Percentiles rank a stretch among this genome's conserved stretches.
phyloP scores from a whole-genome alignment of 1,140 invertebrate genomes.

The Magallana gigas region DNA sequence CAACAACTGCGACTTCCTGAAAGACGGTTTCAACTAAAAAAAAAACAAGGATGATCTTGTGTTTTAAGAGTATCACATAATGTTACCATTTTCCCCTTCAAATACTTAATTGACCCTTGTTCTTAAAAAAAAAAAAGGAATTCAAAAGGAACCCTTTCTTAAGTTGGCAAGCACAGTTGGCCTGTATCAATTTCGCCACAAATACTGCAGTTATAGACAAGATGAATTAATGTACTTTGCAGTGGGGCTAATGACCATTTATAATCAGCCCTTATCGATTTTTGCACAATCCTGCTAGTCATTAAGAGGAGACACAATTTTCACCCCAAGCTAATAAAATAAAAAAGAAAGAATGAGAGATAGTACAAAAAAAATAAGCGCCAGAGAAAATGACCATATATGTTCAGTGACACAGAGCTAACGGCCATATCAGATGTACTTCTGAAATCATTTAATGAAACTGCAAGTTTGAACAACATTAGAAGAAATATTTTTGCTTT shows the following conservation, averaged over 20 bases:
- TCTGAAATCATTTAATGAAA: background rate
- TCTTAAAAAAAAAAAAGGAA: background rate
- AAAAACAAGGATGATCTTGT: background rate
- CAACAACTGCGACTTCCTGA: background rate
- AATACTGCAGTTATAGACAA: slow-evolving; percentile 31
- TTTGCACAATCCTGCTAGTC: slow-evolving; percentile 28
- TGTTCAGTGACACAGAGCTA: slow-evolving; percentile 1
- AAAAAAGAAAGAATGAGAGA: background rate
- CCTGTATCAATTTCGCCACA: slow-evolving; percentile 2
- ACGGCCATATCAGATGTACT: background rate
- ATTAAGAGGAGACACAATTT: slow-evolving; percentile 28
- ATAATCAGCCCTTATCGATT: slow-evolving; percentile 30
- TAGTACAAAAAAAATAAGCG: background rate
- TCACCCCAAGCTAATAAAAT: slow-evolving; percentile 10
- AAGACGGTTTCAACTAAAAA: background rate
- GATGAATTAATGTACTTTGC: slow-evolving; percentile 37
- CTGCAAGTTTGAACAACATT: background rate
- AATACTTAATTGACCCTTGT: background rate
- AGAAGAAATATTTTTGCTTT: no score
- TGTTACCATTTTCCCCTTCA: background rate
- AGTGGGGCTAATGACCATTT: slow-evolving; percentile 30
- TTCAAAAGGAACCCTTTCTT: background rate
- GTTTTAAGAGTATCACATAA: background rate
- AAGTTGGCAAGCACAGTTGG: background rate
- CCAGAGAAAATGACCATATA: slow-evolving; percentile 17